Base-by-base conservation (phyloP, 2,113 vertebrate species). In the Nasalis larvatus region DNA sequence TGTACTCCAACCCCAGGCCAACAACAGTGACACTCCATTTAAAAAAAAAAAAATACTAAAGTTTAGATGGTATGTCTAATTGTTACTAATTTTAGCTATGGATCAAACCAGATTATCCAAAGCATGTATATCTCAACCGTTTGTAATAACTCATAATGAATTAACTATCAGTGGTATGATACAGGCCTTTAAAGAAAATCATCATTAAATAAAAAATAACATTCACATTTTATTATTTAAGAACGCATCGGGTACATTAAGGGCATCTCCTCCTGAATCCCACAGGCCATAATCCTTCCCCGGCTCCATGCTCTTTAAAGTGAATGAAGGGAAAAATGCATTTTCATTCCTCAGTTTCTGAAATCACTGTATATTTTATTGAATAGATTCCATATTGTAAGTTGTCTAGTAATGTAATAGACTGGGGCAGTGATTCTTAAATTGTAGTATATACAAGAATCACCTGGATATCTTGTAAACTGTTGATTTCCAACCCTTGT, bases 251-350 rank as follows among this genome's bases (percentile, higher is more conserved):
- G 13, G 2, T 4, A 2, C 11, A 25, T 11, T 14, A 56, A 10
- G 2, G 6, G 11, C 3, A 8, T 56, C 83, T 35, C 32, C 13
- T 45, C 32, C 7, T 58, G 0, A 3, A 35, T 25, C 7, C 14
- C 47, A 7, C 3, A 89, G 27, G 42, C 8, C 17, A 11, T 16
- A 21, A 8, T 25, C 12, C 42, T 52, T 8, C 8, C 42, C 37
- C 8, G 0, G 3, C 10, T 8, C 2, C 0, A 16, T 35, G 3
- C 25, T 8, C 25, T 14, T 35, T 47, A 40, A 40, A 69, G 9
- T 56, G 10, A 35, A 13, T 6, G 35, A 58, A 49, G 37, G 18
- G 9, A 76, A 42, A 56, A 60, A 27, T 10, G 5, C 6, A 68
- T 81, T 81, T 81, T 66, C 8, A 37, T 37, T 21, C 69, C 23